phyloP scores from a whole-genome alignment of 2,113 vertebrate species.

The Cyanocitta stelleri region DNA sequence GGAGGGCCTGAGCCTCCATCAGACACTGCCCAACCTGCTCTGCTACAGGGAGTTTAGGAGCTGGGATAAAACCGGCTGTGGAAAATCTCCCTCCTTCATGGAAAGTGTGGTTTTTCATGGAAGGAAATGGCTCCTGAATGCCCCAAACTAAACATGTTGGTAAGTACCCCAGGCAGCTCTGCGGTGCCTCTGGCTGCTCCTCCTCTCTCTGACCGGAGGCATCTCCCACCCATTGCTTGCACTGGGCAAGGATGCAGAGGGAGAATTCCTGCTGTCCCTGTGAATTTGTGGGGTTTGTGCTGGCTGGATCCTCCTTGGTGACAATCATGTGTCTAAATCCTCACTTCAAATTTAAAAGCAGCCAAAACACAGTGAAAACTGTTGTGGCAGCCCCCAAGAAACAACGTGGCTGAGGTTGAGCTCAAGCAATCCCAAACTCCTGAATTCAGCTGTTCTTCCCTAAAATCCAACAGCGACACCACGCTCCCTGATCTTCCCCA shows the following conservation, averaged over 20 bases:
- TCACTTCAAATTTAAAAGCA: not conserved
- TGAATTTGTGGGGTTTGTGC: not conserved
- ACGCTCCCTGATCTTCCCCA: not conserved
- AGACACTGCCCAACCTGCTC: not conserved
- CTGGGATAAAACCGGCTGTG: not conserved
- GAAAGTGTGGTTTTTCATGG: not conserved
- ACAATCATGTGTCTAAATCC: rapidly evolving
- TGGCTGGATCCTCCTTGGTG: not conserved
- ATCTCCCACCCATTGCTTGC: not conserved
- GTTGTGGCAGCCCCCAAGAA: not conserved
- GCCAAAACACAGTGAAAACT: not conserved
- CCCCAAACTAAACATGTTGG: not conserved
- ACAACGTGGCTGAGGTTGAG: rapidly evolving
- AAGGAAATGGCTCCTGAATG: not conserved
- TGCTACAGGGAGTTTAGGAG: not conserved
- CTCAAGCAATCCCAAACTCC: not conserved
- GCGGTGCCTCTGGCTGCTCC: not conserved
- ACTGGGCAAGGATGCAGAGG: not conserved
- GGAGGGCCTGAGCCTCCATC: not conserved
- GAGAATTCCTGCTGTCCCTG: not conserved
- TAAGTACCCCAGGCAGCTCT: not conserved
- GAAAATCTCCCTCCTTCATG: not conserved
- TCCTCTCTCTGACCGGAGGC: not conserved
- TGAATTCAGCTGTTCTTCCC: not conserved
- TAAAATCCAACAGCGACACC: not conserved